A percentile compares a stretch with the other conserved stretches of the same genome.
Evolutionary conservation across 2,888 invertebrate genomes (phyloP).

Genomic region (Tipula helvola): DNA sequence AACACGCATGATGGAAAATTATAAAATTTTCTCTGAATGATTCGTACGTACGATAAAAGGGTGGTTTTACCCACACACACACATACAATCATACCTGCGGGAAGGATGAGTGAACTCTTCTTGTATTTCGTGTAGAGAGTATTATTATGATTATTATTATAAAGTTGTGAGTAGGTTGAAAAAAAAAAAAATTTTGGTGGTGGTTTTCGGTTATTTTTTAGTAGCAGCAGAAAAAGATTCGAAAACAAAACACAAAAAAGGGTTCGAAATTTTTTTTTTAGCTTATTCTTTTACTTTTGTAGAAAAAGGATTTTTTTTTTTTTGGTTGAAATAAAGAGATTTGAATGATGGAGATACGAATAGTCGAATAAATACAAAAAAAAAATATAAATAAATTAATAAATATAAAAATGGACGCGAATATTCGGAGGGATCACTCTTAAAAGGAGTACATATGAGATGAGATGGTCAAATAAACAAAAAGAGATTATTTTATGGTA

Average conservation of each 20-base stretch:
- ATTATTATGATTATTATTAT: neutral
- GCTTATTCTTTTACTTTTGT: constrained; percentile 9
- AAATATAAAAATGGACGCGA: neutral
- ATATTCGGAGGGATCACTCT: neutral
- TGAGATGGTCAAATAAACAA: neutral
- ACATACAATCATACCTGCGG: neutral
- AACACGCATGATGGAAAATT: constrained; percentile 4
- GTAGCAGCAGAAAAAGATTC: neutral
- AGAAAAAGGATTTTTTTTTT: constrained; percentile 7
- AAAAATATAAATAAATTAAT: neutral
- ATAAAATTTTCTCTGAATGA: constrained; percentile 4
- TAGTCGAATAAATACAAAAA: neutral
- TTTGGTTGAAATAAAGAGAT: neutral
- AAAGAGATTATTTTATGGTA: neutral
- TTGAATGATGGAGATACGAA: constrained; percentile 4
- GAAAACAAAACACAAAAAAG: neutral
- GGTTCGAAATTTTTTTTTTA: neutral
- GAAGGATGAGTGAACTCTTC: neutral
- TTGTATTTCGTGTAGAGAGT: neutral
- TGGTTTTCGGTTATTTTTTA: neutral
- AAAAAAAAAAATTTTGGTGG: neutral
- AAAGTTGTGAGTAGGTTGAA: neutral
- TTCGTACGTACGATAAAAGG: neutral
- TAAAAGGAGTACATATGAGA: neutral
- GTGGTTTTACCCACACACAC: neutral